Percentiles rank a stretch among this genome's conserved stretches.
Conservation (phyloP, 2,888 invertebrate species). For the Philonicus albiceps region DNA sequence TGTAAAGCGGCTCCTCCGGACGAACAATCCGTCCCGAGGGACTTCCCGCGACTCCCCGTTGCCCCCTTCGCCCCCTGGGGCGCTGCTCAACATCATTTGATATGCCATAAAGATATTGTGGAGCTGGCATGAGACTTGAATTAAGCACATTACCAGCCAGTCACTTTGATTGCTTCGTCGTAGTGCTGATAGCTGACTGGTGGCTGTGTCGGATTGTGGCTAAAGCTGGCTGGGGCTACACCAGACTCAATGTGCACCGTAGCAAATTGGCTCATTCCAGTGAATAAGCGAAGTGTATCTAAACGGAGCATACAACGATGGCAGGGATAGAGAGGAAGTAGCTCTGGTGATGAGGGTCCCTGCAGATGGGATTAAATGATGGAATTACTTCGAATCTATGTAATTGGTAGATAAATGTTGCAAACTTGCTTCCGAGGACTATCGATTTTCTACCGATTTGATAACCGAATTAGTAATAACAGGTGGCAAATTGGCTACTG, state of each 20-base stretch:
- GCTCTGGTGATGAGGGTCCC: background rate
- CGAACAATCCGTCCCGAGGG: background rate
- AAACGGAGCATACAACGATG: background rate
- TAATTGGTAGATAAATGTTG: constrained; percentile 27
- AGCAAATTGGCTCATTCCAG: constrained; percentile 31
- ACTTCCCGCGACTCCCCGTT: background rate
- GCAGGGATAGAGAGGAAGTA: background rate
- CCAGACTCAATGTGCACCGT: background rate
- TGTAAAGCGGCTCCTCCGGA: constrained; percentile 8
- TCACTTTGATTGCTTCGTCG: constrained; percentile 7
- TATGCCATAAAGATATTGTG: constrained; percentile 38
- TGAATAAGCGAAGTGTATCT: constrained; percentile 13
- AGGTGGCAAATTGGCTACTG: background rate
- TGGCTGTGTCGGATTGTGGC: background rate
- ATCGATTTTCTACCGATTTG: constrained; percentile 22
- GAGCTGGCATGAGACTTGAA: constrained; percentile 34
- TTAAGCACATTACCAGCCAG: constrained; percentile 39
- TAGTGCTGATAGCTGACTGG: background rate
- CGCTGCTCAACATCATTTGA: constrained; percentile 32
- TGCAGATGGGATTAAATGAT: constrained; percentile 14
- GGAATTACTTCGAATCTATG: constrained; percentile 27
- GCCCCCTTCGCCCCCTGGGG: background rate
- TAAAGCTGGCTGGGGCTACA: background rate
- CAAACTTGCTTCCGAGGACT: constrained; percentile 1
- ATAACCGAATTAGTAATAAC: constrained; percentile 28